A percentile compares a stretch with the other conserved stretches of the same genome.
These are phyloP conservation scores for Cydia pomonella DNA, from an alignment of 1,140 invertebrate species.

Conservation along the genomic window DNA sequence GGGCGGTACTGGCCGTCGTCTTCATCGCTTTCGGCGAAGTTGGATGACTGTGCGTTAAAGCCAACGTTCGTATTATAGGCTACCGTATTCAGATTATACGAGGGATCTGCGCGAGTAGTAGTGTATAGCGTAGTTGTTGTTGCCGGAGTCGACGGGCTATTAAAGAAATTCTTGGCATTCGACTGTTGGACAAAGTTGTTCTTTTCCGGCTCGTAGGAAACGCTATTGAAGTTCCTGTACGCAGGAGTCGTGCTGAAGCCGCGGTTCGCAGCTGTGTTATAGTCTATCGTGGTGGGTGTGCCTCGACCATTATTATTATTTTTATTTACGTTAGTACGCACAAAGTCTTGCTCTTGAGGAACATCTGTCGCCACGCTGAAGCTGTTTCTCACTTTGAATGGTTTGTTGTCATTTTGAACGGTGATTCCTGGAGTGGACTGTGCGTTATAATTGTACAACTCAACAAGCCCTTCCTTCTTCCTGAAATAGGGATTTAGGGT, in stretches of 20 bases:
- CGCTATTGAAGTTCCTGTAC: conserved; percentile 70
- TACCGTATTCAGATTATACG: conserved; percentile 67
- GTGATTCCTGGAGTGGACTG: conserved; percentile 62
- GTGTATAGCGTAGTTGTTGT: conserved; percentile 60
- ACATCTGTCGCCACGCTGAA: conserved; percentile 58
- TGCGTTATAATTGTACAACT: conserved; percentile 66
- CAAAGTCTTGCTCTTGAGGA: conserved; percentile 55
- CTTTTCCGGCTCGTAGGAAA: conserved; percentile 72
- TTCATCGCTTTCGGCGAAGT: conserved; percentile 62
- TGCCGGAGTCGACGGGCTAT: conserved; percentile 57
- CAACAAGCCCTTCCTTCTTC: conserved; percentile 62
- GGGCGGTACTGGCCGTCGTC: conserved; percentile 79
- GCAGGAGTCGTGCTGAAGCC: conserved; percentile 52
- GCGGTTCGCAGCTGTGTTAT: conserved; percentile 46
- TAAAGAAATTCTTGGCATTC: conserved; percentile 62
- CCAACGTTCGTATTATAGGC: conserved; percentile 74
- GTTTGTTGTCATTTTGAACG: conserved; percentile 53
- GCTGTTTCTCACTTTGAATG: conserved; percentile 65
- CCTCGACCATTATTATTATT: conserved; percentile 52
- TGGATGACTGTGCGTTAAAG: conserved; percentile 61
- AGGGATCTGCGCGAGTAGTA: conserved; percentile 55
- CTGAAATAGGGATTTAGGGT: conserved; percentile 41
- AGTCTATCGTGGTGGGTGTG: conserved; percentile 53
- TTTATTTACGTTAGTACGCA: conserved; percentile 49
- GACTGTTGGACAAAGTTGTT: conserved; percentile 62